Evolutionary conservation across 2,888 invertebrate species (phyloP).

Genomic region (Leptopilina drosophilae): DNA sequence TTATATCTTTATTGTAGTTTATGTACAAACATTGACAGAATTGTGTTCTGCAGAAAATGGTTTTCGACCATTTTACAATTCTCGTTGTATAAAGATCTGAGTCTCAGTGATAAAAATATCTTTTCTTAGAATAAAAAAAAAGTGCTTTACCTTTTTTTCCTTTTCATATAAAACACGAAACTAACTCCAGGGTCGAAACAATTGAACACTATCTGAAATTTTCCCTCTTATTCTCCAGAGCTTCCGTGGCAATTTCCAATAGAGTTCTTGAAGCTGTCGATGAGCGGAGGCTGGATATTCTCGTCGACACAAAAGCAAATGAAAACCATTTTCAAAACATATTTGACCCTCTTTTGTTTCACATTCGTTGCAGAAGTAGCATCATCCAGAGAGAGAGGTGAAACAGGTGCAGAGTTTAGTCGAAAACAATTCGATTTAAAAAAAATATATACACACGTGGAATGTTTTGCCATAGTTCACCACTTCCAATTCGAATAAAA

Average conservation of each 20-base stretch:
- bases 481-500: background rate
- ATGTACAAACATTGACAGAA: background rate
- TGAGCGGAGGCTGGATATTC: constrained; percentile 9
- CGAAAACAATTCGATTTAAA: background rate
- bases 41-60: constrained; percentile 25
- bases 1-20: background rate
- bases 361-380: constrained; percentile 4
- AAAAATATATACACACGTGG: background rate
- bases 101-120: constrained; percentile 11
- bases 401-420: background rate
- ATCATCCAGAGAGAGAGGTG: constrained; percentile 1
- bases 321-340: constrained; percentile 30
- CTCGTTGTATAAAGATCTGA: constrained; percentile 1
- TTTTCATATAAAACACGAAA: constrained; percentile 4
- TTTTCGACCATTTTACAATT: constrained; percentile 25
- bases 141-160: background rate
- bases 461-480: background rate
- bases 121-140: background rate
- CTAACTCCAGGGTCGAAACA: constrained; percentile 3
- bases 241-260: constrained; percentile 19
- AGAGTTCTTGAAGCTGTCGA: constrained; percentile 35
- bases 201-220: constrained; percentile 25
- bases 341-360: background rate
- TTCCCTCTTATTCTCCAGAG: constrained; percentile 23
- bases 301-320: constrained; percentile 11